Conservation (phyloP, 35 echinoderm and acorn worm genomes). For the Eucidaris tribuloides region DNA sequence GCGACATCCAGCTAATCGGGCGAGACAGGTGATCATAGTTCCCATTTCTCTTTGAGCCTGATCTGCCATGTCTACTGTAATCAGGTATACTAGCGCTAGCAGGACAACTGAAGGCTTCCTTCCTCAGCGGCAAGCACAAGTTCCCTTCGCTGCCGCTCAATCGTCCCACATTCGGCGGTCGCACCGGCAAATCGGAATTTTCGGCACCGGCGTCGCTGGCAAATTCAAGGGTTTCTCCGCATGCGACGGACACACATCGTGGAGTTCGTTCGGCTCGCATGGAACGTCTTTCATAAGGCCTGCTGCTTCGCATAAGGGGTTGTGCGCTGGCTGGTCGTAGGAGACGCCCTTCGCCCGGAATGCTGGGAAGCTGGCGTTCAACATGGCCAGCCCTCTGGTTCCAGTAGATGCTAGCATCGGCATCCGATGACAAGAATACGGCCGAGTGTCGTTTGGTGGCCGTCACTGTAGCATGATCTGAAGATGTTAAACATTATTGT, state of each 20-base stretch:
- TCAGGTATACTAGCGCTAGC: constrained; percentile 8
- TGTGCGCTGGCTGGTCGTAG: constrained; percentile 18
- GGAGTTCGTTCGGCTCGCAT: constrained; percentile 1
- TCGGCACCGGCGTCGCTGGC: neutral
- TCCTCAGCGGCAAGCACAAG: constrained; percentile 2
- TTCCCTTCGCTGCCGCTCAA: constrained; percentile 27
- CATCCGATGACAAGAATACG: neutral
- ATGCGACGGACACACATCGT: constrained; percentile 4
- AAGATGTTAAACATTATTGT: too few species aligned
- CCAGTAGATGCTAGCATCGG: constrained; percentile 17
- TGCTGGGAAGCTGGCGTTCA: constrained; percentile 5
- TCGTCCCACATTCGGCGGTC: constrained; percentile 5
- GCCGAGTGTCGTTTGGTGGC: constrained; percentile 6
- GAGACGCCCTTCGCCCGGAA: neutral
- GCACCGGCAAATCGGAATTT: neutral
- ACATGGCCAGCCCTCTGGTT: constrained; percentile 3
- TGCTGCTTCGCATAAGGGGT: constrained; percentile 15
- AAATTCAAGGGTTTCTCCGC: constrained; percentile 8
- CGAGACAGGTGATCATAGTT: constrained; percentile 18
- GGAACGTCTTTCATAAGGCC: neutral
- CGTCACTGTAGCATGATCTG: neutral
- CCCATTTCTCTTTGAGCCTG: neutral
- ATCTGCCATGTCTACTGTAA: constrained; percentile 1
- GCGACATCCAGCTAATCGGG: constrained; percentile 11
- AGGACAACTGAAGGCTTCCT: neutral